phyloP scores from a whole-genome alignment of 2,888 invertebrate genomes.

The Cyaniris semiargus region DNA sequence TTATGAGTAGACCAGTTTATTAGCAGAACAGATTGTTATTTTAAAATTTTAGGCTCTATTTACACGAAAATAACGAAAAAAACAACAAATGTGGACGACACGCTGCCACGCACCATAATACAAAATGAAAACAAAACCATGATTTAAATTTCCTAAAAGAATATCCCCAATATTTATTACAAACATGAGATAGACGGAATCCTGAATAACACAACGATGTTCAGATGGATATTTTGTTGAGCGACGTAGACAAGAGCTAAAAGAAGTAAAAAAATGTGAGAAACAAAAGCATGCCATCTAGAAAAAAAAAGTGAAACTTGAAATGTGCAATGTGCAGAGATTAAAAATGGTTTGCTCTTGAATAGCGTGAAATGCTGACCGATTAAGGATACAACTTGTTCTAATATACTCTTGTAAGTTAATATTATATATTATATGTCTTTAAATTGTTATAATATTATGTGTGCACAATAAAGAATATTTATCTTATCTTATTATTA shows the following conservation, averaged over 20 bases:
- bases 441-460: no score
- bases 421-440: no score
- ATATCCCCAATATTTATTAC: background rate
- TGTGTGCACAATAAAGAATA: no score
- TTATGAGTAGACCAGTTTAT: no score
- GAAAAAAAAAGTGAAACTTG: background rate
- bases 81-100: background rate
- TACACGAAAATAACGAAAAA: background rate
- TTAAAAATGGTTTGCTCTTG: background rate
- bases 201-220: background rate
- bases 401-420: background rate
- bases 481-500: no score
- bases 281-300: slow-evolving; percentile 15
- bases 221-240: background rate
- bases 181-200: background rate
- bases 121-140: background rate
- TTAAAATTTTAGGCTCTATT: background rate
- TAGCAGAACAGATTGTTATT: no score
- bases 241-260: background rate
- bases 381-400: background rate
- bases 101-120: background rate
- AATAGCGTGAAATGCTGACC: slow-evolving; percentile 1
- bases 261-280: background rate
- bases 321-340: background rate
- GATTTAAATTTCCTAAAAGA: background rate